phyloP scores from a whole-genome alignment of 2,113 vertebrate species.

The Caranx melampygus region DNA sequence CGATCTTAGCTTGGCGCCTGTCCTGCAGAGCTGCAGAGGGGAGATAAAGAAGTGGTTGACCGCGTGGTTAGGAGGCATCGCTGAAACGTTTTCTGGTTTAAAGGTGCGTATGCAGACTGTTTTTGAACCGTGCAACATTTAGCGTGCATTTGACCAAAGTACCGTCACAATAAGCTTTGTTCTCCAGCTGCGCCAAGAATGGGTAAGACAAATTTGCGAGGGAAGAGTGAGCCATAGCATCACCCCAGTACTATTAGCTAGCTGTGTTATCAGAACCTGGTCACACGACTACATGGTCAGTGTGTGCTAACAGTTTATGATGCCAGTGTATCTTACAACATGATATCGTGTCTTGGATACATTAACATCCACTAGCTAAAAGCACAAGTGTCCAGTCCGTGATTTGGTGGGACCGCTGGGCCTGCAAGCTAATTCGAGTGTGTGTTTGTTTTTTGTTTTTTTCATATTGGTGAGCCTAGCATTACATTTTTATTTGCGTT shows the following conservation, averaged over 20 bases:
- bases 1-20: slow-evolving; percentile 59
- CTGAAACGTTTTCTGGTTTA: not conserved
- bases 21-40: not conserved
- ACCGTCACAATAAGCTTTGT: slow-evolving; percentile 13
- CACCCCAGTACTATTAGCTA: not conserved
- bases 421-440: not conserved
- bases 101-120: slow-evolving; percentile 27
- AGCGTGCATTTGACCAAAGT: not conserved
- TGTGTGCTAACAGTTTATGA: not conserved
- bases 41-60: slow-evolving; percentile 34
- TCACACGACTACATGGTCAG: not conserved
- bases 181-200: not conserved
- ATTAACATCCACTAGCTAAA: not conserved
- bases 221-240: not conserved
- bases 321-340: not conserved
- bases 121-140: not conserved
- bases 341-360: not conserved
- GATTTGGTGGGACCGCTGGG: not conserved
- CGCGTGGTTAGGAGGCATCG: slow-evolving; percentile 48
- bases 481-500: no score
- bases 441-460: not conserved
- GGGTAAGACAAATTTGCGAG: not conserved
- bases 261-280: not conserved
- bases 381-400: not conserved
- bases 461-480: not conserved